Conservation (phyloP, 2,888 invertebrate species). For the Polydrusus pterygomalis region DNA sequence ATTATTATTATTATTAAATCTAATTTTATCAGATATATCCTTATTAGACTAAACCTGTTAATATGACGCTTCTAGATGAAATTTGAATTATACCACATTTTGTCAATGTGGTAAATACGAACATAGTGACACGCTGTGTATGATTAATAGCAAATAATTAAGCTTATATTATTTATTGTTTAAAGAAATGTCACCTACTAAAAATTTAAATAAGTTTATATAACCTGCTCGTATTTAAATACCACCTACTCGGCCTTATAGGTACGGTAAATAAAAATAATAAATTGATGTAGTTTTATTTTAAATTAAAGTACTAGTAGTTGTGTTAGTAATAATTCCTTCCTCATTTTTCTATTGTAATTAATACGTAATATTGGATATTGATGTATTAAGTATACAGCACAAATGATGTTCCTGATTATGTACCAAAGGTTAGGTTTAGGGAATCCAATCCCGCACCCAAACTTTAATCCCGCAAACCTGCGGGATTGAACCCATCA, state of each 20-base stretch:
- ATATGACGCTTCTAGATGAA: conserved; percentile 1
- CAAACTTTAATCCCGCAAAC: too few species aligned
- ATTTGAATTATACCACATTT: conserved; percentile 40
- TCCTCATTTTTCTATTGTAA: too few species aligned
- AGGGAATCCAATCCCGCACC: too few species aligned
- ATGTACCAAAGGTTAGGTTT: too few species aligned
- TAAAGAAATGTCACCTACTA: conserved; percentile 54
- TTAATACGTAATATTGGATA: too few species aligned
- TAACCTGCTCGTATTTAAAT: conserved; percentile 50
- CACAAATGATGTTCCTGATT: too few species aligned
- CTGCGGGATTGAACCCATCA: too few species aligned
- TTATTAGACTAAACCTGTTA: conserved; percentile 2
- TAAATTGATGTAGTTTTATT: conserved; percentile 13
- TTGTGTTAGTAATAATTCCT: too few species aligned
- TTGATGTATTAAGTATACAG: too few species aligned
- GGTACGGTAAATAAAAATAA: conserved; percentile 29
- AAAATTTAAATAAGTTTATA: conserved; percentile 48
- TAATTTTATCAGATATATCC: not conserved
- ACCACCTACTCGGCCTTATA: conserved; percentile 41
- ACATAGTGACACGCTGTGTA: conserved; percentile 20
- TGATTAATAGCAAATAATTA: conserved; percentile 53
- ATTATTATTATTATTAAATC: not conserved
- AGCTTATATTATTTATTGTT: conserved; percentile 52
- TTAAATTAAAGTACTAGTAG: conserved; percentile 2
- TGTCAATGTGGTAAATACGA: conserved; percentile 35